A percentile compares a stretch with the other conserved stretches of the same genome.
Conservation (phyloP, 2,113 vertebrate genomes). For the Daubentonia madagascariensis region DNA sequence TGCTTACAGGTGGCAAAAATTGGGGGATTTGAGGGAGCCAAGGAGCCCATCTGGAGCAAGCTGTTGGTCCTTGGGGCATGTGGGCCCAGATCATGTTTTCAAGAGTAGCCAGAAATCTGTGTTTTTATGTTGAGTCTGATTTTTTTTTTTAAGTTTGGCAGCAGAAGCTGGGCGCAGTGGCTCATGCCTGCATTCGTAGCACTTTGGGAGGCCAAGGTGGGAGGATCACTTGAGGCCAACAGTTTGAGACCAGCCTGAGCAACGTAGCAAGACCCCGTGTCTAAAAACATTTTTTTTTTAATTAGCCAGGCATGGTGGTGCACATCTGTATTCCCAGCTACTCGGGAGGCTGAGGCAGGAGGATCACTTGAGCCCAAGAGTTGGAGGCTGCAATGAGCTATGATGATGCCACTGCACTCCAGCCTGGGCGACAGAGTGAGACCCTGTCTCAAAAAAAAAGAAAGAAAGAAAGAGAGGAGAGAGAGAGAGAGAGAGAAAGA, state of each 20-base stretch:
- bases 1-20: neutral
- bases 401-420: neutral
- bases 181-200: neutral
- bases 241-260: neutral
- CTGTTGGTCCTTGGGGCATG: fast-evolving
- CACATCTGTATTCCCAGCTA: neutral
- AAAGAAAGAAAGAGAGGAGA: neutral
- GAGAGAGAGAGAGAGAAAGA: too few relatives aligned
- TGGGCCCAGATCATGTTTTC: neutral
- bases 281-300: neutral
- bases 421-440: neutral
- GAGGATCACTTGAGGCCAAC: neutral
- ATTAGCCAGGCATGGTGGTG: too few relatives aligned
- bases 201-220: neutral
- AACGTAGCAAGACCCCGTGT: neutral
- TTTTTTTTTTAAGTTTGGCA: neutral
- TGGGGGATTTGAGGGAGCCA: neutral
- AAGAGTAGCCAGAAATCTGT: neutral
- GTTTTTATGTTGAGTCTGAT: neutral
- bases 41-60: neutral
- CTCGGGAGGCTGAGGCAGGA: neutral
- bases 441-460: neutral
- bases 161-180: neutral
- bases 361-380: neutral
- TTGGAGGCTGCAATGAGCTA: neutral